These are phyloP conservation scores for Psittacula echo DNA, from an alignment of 2,797 vertebrate genomes.

Conservation along the genomic window DNA sequence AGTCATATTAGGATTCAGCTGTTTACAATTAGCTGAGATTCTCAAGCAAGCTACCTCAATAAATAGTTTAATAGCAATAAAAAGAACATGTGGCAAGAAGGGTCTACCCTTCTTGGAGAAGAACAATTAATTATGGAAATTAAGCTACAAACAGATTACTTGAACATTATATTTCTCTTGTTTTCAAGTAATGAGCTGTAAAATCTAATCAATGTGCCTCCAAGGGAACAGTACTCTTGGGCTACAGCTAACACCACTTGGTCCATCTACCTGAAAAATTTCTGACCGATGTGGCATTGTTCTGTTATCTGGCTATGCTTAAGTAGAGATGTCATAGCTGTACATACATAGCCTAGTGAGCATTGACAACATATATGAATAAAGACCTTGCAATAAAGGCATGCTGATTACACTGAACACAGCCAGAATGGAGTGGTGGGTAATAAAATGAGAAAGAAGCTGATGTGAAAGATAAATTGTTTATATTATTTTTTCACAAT, in stretches of 20 bases:
- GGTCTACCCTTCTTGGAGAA: not conserved
- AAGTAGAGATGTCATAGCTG: not conserved
- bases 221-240: not conserved
- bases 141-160: conserved; percentile 25
- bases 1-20: conserved; percentile 55
- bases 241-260: not conserved
- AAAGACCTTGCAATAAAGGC: not conserved
- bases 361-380: not conserved
- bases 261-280: not conserved
- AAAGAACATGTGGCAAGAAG: conserved; percentile 14
- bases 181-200: conserved; percentile 57
- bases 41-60: not conserved
- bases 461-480: not conserved
- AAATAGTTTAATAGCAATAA: conserved; percentile 26
- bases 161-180: conserved; percentile 25
- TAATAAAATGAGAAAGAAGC: not conserved
- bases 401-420: not conserved
- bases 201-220: conserved; percentile 45
- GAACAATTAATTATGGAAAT: conserved; percentile 47
- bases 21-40: conserved; percentile 53
- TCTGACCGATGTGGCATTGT: not conserved
- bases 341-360: not conserved
- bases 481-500: not conserved
- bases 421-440: not conserved
- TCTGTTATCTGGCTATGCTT: not conserved